phyloP scores from a whole-genome alignment of 2,888 invertebrate genomes.

The Hirtodrosophila cameraria region DNA sequence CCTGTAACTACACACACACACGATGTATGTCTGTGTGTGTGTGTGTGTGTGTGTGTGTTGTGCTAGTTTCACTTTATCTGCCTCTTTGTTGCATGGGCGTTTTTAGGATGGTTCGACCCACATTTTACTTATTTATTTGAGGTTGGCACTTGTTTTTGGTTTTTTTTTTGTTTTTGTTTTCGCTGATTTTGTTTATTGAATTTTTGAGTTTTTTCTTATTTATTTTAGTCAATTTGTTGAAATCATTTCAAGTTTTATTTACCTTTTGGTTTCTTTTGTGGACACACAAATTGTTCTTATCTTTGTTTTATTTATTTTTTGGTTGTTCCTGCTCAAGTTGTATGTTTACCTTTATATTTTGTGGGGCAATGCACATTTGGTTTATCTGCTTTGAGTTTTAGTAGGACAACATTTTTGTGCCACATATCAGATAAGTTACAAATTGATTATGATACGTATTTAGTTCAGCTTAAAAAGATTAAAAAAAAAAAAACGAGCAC shows the following conservation, averaged over 20 bases:
- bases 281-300: slow-evolving; percentile 38
- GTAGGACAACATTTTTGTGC: slow-evolving; percentile 33
- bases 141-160: slow-evolving; percentile 42
- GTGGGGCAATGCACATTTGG: slow-evolving; percentile 35
- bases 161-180: slow-evolving; percentile 33
- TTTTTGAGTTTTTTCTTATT: slow-evolving; percentile 40
- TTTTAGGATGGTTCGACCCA: slow-evolving; percentile 42
- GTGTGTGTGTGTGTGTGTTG: slow-evolving; percentile 35
- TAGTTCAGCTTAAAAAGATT: slow-evolving; percentile 29
- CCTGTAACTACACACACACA: slow-evolving; percentile 48
- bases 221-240: slow-evolving; percentile 40
- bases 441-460: slow-evolving; percentile 25
- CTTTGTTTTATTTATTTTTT: slow-evolving; percentile 26
- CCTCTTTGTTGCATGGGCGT: slow-evolving; percentile 15
- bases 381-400: slow-evolving; percentile 54
- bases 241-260: slow-evolving; percentile 39
- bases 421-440: slow-evolving; percentile 44
- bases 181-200: slow-evolving; percentile 18
- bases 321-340: slow-evolving; percentile 7
- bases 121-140: slow-evolving; percentile 15
- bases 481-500: slow-evolving; percentile 19
- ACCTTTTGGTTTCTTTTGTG: slow-evolving; percentile 27
- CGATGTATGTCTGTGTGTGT: neutral
- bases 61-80: slow-evolving; percentile 42
- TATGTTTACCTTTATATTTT: too few relatives aligned